Percentiles rank a stretch among this genome's conserved stretches.
Conservation (phyloP, 1,140 invertebrate species). For the Chironomus tepperi region DNA sequence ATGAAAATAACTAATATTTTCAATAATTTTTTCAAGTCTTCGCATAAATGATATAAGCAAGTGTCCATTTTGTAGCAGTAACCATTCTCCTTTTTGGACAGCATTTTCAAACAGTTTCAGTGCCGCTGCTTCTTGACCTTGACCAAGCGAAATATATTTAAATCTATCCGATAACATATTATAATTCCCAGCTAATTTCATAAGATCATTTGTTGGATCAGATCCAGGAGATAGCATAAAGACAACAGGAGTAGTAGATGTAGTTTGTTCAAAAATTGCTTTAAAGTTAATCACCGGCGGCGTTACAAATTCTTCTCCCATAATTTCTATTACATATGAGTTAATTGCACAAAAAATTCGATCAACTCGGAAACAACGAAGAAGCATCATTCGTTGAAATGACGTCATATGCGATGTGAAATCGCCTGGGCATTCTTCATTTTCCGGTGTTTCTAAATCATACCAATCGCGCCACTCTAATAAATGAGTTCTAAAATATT, state of each 20-base stretch:
- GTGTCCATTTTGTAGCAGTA: conserved; percentile 87
- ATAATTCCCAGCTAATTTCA: conserved; percentile 68
- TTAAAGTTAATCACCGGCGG: conserved; percentile 75
- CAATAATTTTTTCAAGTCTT: conserved; percentile 71
- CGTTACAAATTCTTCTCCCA: conserved; percentile 79
- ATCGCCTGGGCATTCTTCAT: conserved; percentile 52
- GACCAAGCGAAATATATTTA: conserved; percentile 75
- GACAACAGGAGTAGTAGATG: conserved; percentile 66
- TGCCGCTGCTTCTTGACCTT: conserved; percentile 78
- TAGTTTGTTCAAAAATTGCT: conserved; percentile 72
- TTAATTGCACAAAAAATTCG: conserved; percentile 71
- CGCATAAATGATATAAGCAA: conserved; percentile 69
- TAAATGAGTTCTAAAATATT: conserved; percentile 51
- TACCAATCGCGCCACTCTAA: conserved; percentile 76
- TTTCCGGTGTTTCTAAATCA: conserved; percentile 69
- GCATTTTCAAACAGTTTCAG: conserved; percentile 61
- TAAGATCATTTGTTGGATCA: conserved; percentile 79
- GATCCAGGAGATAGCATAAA: conserved; percentile 83
- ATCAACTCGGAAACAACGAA: conserved; percentile 79
- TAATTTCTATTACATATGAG: conserved; percentile 66
- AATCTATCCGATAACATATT: conserved; percentile 65
- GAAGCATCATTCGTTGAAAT: conserved; percentile 63
- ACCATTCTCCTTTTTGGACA: conserved; percentile 70
- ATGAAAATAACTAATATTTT: conserved; percentile 68
- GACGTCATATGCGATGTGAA: conserved; percentile 52